Conservation (phyloP, 2,113 vertebrate genomes). For the Abramis brama region DNA sequence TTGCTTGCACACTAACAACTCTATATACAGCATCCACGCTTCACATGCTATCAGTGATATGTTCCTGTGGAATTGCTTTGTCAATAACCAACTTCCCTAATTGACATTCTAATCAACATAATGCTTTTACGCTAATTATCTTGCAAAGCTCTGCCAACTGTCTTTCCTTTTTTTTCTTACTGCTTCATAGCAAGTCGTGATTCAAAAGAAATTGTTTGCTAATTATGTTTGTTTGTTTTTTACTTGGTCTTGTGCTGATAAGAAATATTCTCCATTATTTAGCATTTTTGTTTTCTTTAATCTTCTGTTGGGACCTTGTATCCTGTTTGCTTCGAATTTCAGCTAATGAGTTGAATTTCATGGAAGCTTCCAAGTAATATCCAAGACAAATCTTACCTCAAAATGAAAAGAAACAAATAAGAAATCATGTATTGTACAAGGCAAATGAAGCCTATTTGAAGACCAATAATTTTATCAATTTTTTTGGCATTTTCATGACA, state of each 20-base stretch:
- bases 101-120: conserved; percentile 38
- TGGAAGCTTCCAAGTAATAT: neutral
- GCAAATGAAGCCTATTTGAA: neutral
- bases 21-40: conserved; percentile 1
- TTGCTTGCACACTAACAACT: conserved; percentile 37
- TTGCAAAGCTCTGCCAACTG: conserved; percentile 24
- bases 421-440: neutral
- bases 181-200: conserved; percentile 11
- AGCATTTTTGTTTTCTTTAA: conserved; percentile 12
- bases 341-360: conserved; percentile 1
- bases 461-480: neutral
- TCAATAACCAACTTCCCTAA: conserved; percentile 40
- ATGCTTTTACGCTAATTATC: conserved; percentile 48
- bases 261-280: neutral
- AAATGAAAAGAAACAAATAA: neutral
- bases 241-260: neutral
- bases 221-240: neutral
- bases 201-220: conserved; percentile 2
- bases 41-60: neutral
- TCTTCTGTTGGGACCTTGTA: neutral
- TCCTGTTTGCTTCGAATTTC: neutral
- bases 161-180: conserved; percentile 25
- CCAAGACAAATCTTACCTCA: neutral
- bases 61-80: conserved; percentile 37
- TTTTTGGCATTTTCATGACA: neutral